These are phyloP conservation scores for Pseudochirops corinnae DNA, from an alignment of 2,797 vertebrate genomes.

Conservation along the genomic window DNA sequence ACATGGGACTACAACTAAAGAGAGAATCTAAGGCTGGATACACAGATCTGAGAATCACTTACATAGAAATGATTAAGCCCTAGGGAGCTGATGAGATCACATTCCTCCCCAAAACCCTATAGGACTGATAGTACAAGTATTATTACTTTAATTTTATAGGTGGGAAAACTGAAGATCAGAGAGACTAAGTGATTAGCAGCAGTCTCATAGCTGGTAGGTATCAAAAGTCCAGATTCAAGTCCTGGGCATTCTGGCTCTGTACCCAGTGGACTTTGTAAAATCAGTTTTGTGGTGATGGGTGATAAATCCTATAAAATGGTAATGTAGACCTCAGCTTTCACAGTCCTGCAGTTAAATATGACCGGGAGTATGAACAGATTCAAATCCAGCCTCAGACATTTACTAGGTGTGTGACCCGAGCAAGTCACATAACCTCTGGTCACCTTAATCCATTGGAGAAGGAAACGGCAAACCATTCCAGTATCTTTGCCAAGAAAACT, in stretches of 20 bases:
- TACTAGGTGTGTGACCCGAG: not conserved
- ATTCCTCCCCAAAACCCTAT: not conserved
- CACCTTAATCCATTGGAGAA: not conserved
- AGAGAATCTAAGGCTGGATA: not conserved
- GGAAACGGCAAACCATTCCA: not conserved
- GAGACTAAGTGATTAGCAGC: not conserved
- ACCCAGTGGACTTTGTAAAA: not conserved
- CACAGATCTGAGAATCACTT: not conserved
- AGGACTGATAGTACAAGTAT: not conserved
- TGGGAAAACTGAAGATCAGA: not conserved
- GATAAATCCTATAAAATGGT: no score
- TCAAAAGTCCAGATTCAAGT: not conserved
- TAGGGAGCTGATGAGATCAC: not conserved
- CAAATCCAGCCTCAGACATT: not conserved
- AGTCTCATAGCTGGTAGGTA: not conserved
- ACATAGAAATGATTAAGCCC: not conserved
- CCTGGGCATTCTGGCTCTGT: not conserved
- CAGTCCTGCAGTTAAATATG: not conserved
- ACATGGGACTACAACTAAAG: not conserved
- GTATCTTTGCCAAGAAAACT: not conserved
- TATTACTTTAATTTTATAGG: not conserved
- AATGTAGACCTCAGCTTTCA: not conserved
- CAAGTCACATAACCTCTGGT: not conserved
- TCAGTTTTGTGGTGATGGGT: not conserved
- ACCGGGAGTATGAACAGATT: not conserved